Conservation (phyloP, 2,113 vertebrate species). For the Ursus arctos region DNA sequence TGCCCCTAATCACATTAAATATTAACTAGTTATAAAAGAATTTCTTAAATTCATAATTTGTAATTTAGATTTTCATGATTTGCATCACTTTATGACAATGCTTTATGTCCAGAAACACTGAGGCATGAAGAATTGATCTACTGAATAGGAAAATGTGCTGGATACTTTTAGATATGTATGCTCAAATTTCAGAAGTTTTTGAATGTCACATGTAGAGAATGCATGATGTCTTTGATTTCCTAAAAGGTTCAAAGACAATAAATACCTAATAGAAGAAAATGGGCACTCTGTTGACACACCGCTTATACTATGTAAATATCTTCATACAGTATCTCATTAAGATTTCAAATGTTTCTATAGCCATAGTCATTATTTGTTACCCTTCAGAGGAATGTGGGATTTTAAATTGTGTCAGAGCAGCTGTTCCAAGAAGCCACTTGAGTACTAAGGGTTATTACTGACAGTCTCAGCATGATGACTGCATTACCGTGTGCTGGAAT, state of each 20-base stretch:
- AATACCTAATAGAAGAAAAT: constrained; percentile 24
- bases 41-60: background rate
- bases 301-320: background rate
- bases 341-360: constrained; percentile 7
- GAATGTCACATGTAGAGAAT: background rate
- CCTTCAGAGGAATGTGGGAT: constrained; percentile 50
- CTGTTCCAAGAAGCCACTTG: constrained; percentile 69
- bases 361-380: constrained; percentile 70
- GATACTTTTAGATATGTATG: background rate
- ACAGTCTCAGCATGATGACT: constrained; percentile 17
- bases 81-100: background rate
- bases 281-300: fast-evolving
- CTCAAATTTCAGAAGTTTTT: background rate
- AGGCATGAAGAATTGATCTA: background rate
- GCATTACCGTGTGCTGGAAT: constrained; percentile 32
- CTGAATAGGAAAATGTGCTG: background rate
- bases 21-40: background rate
- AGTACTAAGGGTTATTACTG: constrained; percentile 63
- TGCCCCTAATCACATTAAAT: background rate
- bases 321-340: constrained; percentile 10
- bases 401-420: constrained; percentile 56
- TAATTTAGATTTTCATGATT: background rate
- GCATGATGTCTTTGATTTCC: background rate
- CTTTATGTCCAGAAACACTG: background rate
- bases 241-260: background rate